A percentile compares a stretch with the other conserved stretches of the same genome.
These are phyloP conservation scores for Sebastes flavidus DNA, from an alignment of 2,797 vertebrate genomes.

Conservation along the genomic window DNA sequence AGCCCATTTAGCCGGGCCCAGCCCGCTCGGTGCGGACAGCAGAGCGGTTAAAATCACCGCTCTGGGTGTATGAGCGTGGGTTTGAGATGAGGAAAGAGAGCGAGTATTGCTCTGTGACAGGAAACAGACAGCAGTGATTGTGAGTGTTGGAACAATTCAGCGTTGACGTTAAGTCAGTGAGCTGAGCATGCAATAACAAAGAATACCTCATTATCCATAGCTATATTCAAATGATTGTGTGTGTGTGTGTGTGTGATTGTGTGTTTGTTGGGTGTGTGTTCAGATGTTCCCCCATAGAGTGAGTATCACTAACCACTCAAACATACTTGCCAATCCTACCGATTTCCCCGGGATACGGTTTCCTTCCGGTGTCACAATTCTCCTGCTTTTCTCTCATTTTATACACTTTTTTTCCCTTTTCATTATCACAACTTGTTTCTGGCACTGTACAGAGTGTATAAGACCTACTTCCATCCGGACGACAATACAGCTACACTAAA, in stretches of 20 bases:
- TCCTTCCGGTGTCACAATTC: too few relatives aligned
- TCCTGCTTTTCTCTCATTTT: too few relatives aligned
- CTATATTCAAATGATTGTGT: not conserved
- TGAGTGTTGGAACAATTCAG: not conserved
- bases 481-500: too few relatives aligned
- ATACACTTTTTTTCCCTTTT: too few relatives aligned
- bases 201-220: not conserved
- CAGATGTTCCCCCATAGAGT: not conserved
- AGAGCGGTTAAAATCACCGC: conserved; percentile 36
- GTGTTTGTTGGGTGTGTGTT: not conserved
- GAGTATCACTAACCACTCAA: not conserved
- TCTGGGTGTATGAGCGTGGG: conserved; percentile 46
- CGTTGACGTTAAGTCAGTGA: conserved; percentile 7
- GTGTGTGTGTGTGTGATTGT: not conserved
- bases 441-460: too few relatives aligned
- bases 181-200: not conserved
- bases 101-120: not conserved
- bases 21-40: conserved; percentile 34
- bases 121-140: conserved; percentile 3
- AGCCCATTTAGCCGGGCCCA: conserved; percentile 47
- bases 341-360: too few relatives aligned
- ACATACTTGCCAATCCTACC: too few relatives aligned
- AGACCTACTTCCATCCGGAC: too few relatives aligned
- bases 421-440: too few relatives aligned
- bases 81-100: conserved; percentile 18